These are phyloP conservation scores for Gallinago nigripennis DNA, from an alignment of 2,797 vertebrate species.

Conservation along the genomic window DNA sequence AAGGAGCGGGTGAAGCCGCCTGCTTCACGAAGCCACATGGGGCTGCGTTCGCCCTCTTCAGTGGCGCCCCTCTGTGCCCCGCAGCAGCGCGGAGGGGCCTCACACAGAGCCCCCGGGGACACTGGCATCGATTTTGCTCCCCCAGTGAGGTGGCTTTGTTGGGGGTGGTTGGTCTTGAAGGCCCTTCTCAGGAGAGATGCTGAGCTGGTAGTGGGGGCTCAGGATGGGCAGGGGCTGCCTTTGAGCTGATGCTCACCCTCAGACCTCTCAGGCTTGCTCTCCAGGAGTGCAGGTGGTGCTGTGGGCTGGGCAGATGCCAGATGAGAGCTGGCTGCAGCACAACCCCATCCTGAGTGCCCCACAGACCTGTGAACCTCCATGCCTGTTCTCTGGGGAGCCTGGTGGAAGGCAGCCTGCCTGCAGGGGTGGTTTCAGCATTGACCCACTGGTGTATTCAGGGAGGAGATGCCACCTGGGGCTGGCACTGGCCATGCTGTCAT, in stretches of 20 bases:
- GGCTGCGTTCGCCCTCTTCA: not conserved
- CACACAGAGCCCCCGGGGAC: not conserved
- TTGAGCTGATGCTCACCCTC: not conserved
- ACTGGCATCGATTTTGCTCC: not conserved
- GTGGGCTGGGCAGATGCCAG: not conserved
- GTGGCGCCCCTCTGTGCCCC: not conserved
- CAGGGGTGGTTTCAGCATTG: not conserved
- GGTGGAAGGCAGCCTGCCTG: not conserved
- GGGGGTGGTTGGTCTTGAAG: not conserved
- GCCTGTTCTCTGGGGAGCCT: not conserved
- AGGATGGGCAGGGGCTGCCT: not conserved
- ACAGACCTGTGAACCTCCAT: not conserved
- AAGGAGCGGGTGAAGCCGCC: not conserved
- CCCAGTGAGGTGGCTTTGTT: not conserved
- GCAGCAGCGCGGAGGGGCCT: not conserved
- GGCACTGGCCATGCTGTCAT: rapidly evolving
- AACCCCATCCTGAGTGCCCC: not conserved
- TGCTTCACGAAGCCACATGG: not conserved
- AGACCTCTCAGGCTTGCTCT: not conserved
- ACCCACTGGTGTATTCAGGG: not conserved
- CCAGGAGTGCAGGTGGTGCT: not conserved
- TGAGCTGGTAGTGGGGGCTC: not conserved
- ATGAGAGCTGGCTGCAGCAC: rapidly evolving
- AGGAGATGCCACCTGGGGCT: not conserved
- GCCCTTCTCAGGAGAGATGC: not conserved